Evolutionary conservation across 2,797 vertebrate genomes (phyloP).

Genomic region (Paramormyrops hopkinsi): DNA sequence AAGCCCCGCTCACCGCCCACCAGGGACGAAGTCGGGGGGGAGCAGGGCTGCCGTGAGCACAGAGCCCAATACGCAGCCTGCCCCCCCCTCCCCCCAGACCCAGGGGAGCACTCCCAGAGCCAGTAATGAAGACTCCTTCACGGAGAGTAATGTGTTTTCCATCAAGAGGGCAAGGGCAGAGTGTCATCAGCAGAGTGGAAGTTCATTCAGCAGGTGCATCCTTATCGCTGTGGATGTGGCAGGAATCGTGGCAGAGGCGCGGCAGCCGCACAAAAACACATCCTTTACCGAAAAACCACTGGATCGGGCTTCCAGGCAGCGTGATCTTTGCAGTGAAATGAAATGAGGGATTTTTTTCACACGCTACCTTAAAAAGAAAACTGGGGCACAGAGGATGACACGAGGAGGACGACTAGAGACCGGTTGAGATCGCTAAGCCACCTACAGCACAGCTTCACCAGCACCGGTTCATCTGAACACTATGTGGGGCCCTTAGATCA

Average conservation of each 20-base stretch:
- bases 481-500: not conserved
- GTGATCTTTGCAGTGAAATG: constrained; percentile 40
- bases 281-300: constrained; percentile 43
- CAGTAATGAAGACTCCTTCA: constrained; percentile 13
- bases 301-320: constrained; percentile 34
- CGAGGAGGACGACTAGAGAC: not conserved
- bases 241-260: constrained; percentile 24
- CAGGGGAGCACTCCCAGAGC: not conserved
- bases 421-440: not conserved
- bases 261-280: constrained; percentile 30
- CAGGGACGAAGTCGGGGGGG: not conserved
- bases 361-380: constrained; percentile 31
- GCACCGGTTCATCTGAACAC: not conserved
- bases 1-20: not conserved
- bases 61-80: not conserved
- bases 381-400: not conserved
- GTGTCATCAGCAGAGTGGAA: constrained; percentile 31
- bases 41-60: not conserved
- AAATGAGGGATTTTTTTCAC: constrained; percentile 12
- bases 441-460: not conserved
- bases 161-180: constrained; percentile 29
- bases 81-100: not conserved
- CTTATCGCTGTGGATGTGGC: constrained; percentile 27
- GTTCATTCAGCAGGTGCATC: constrained; percentile 31
- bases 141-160: constrained; percentile 36